These are phyloP conservation scores for Apeira syringaria DNA, from an alignment of 2,888 invertebrate genomes.

Conservation along the genomic window DNA sequence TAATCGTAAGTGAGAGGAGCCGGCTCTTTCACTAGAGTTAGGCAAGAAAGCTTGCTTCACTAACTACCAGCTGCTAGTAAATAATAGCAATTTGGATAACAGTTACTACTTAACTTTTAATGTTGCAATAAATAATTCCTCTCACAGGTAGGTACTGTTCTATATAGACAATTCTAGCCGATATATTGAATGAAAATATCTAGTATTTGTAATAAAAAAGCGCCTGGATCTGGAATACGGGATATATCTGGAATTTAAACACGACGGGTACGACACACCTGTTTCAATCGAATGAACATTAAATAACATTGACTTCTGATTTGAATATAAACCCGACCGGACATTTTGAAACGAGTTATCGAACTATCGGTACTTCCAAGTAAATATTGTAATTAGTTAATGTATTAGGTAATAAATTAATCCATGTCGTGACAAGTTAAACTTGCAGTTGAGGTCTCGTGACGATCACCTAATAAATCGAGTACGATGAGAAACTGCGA, in stretches of 20 bases:
- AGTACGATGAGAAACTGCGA: conserved; percentile 4
- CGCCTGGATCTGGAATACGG: too few relatives aligned
- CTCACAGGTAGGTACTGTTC: too few relatives aligned
- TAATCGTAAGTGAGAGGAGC: conserved; percentile 26
- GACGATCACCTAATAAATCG: conserved; percentile 10
- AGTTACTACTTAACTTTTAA: conserved; percentile 20
- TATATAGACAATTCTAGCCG: too few relatives aligned
- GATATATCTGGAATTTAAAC: too few relatives aligned
- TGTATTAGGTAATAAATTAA: conserved; percentile 33
- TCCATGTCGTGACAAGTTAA: conserved; percentile 27
- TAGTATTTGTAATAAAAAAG: too few relatives aligned
- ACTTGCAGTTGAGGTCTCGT: conserved; percentile 19
- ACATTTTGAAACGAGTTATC: conserved; percentile 31
- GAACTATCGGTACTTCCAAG: conserved; percentile 30
- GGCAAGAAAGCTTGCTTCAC: conserved; percentile 25
- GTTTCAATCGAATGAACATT: conserved; percentile 14
- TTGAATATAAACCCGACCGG: conserved; percentile 39
- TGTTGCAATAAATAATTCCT: conserved; percentile 5
- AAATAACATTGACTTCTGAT: conserved; percentile 40
- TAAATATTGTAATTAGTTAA: conserved; percentile 32
- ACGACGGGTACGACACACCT: too few relatives aligned
- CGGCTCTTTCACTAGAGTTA: conserved; percentile 25
- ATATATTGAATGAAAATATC: too few relatives aligned
- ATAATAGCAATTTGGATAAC: conserved; percentile 28
- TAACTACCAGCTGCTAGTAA: conserved; percentile 16